Base-by-base conservation (phyloP, 2,888 invertebrate species). In the Amphimallon solstitiale region DNA sequence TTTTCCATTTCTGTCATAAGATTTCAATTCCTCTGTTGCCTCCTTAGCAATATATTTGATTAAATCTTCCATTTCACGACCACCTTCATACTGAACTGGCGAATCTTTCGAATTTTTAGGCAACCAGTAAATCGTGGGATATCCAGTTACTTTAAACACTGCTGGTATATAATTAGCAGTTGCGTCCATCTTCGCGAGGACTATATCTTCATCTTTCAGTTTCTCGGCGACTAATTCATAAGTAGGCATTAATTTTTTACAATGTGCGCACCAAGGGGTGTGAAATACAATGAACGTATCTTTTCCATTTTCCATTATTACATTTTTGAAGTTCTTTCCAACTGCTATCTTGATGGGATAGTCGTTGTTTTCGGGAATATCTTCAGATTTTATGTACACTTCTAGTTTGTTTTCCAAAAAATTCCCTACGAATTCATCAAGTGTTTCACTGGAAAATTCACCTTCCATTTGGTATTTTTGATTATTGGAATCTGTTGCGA, bases 251-350 rank as follows among this genome's bases (percentile, higher is more conserved):
- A 98, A 86, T 80, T 92, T 92, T 84, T 97, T 97, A 85, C 97
- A 98, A 78, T 97, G 97, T 70, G 96, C 96, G 80, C 95, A 95
- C 96, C 97, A 97, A 0, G 96, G 96, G 15, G 97, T 97, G 82
- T 97, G 97, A 85, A 97, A 97, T 83, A 97, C 97, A 71, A 98
- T 87, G 38, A 98, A 86, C 1, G 93, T 93, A 80, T 98, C 97
- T 77, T 94, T 91, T 35, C 86, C 91, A 73, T 92, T 91, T 79
- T 97, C 91, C 1, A 89, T 89, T 0, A 97, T 94, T 60, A 95
- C 84, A 60, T 96, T 92, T 79, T 95, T 91, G 84, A 97, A 98
- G 86, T 96, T 98, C 84, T 93, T 94, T 70, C 91, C 97, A 3
- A 98, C 97, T 1, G 93, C 94, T 37, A 94, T 89, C 76, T 89